Evolutionary conservation across 2,113 vertebrate species (phyloP), one percentile per base, ranked within the genome.

Genomic region (Mus spicilegus): DNA sequence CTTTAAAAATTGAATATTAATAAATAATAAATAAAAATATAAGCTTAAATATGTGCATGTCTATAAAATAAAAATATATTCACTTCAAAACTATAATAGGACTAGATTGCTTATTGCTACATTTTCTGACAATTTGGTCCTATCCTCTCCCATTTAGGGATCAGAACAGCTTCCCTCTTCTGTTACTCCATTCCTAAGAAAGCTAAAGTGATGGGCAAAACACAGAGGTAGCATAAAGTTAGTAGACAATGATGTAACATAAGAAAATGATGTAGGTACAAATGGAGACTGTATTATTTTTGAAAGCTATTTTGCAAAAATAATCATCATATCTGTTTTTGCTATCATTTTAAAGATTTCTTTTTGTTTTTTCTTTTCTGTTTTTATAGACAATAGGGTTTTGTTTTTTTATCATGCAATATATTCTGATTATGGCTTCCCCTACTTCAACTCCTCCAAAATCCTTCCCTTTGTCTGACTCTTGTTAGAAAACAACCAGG

Each of bases 61-160:
- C 4, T 61, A 69, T 78, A 76, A n/a, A 93, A 88, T 17, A 2
- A 56, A 67, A 91, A 65, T 70, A 65, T 26, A 33, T 54, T 94
- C 8, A 89, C 87, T 54, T 93, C 33, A 84, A 70, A 91, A 81
- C 5, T 54, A 42, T 28, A 78, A 67, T 3, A 93, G 7, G 6
- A 2, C 49, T 63, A 9, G 65, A 80, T 36, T 30, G 4, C 30
- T 67, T 89, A 76, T 33, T 69, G 17, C 14, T 63, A 65, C 2
- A 85, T 91, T 93, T 93, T 14, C 28, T 95, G 49, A 12, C 67
- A n/a, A 90, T 49, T 17, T 69, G 69, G 81, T 84, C 51, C 76
- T 70, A 13, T 4, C 10, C 3, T 61, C 28, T 89, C 26, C 26
- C 33, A 36, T 78, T 73, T 16, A 67, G 54, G 16, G 6, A 75